phyloP scores from a whole-genome alignment of 2,797 vertebrate species.

The Vipera ursinii region DNA sequence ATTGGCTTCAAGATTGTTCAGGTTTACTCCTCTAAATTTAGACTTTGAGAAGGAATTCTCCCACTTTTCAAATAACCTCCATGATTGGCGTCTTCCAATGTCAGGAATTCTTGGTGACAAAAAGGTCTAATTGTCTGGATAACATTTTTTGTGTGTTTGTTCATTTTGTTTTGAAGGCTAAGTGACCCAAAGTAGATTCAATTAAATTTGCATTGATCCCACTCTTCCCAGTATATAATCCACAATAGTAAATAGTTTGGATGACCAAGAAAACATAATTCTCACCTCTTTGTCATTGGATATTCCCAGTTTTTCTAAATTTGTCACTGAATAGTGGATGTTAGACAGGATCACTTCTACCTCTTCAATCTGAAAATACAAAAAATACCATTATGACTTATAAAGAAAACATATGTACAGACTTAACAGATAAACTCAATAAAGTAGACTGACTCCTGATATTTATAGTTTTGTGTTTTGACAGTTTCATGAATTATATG shows the following conservation, averaged over 20 bases:
- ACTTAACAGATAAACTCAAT: not conserved
- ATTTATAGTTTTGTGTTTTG: not conserved
- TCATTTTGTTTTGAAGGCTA: not conserved
- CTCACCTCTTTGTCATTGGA: conserved; percentile 89
- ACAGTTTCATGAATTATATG: not conserved
- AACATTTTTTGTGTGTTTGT: not conserved
- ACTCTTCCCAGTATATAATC: not conserved
- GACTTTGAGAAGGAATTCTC: not conserved
- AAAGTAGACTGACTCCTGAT: not conserved
- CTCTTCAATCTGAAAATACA: conserved; percentile 83
- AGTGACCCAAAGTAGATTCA: not conserved
- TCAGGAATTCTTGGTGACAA: not conserved
- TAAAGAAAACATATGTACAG: not conserved
- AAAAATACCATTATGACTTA: conserved; percentile 35
- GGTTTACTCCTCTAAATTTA: not conserved
- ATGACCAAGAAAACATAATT: conserved; percentile 15
- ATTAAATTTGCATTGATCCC: not conserved
- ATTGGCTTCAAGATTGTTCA: not conserved
- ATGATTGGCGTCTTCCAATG: not conserved
- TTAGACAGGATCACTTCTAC: conserved; percentile 92
- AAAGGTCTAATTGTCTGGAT: not conserved
- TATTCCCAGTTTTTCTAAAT: conserved; percentile 91
- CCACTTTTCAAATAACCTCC: not conserved
- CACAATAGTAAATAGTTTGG: not conserved
- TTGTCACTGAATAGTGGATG: conserved; percentile 86